These are phyloP conservation scores for Drosophila mauritiana DNA, from an alignment of 1,140 invertebrate genomes.

Conservation along the genomic window DNA sequence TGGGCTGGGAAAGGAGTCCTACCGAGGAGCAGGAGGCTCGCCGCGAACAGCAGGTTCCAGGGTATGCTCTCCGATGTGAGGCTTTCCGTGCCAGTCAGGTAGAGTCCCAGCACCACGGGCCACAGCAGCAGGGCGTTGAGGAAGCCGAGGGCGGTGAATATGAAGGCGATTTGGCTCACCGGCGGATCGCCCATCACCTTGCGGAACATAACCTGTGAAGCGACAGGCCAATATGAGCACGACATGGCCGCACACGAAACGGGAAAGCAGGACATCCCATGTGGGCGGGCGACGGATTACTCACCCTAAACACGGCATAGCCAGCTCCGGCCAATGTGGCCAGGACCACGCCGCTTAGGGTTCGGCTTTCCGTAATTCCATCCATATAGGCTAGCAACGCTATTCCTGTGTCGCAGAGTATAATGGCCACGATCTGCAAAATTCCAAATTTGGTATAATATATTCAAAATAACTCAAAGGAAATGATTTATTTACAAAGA, in stretches of 20 bases:
- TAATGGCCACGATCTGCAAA: conserved; percentile 95
- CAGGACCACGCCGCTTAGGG: conserved; percentile 95
- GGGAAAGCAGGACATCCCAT: neutral
- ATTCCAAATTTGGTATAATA: too few relatives aligned
- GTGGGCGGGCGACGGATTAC: neutral
- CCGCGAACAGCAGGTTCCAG: conserved; percentile 91
- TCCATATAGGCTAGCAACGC: conserved; percentile 98
- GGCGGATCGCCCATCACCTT: conserved; percentile 96
- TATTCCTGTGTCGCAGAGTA: conserved; percentile 96
- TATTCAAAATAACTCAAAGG: neutral
- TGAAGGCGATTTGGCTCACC: conserved; percentile 93
- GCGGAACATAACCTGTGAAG: conserved; percentile 92
- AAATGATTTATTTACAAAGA: too few relatives aligned
- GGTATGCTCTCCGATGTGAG: conserved; percentile 91
- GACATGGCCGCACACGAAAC: conserved; percentile 46
- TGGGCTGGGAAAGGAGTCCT: conserved; percentile 43
- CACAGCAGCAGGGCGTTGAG: conserved; percentile 93
- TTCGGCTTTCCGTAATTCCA: conserved; percentile 94
- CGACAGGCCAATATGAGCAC: conserved; percentile 44
- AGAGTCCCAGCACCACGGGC: conserved; percentile 93
- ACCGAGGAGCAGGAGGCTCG: conserved; percentile 92
- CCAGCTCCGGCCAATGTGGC: conserved; percentile 94
- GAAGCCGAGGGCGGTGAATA: conserved; percentile 94
- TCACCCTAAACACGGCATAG: conserved; percentile 96
- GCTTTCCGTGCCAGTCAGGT: conserved; percentile 93